Evolutionary conservation across 2,113 vertebrate genomes (phyloP).

Genomic region (Notothenia coriiceps): DNA sequence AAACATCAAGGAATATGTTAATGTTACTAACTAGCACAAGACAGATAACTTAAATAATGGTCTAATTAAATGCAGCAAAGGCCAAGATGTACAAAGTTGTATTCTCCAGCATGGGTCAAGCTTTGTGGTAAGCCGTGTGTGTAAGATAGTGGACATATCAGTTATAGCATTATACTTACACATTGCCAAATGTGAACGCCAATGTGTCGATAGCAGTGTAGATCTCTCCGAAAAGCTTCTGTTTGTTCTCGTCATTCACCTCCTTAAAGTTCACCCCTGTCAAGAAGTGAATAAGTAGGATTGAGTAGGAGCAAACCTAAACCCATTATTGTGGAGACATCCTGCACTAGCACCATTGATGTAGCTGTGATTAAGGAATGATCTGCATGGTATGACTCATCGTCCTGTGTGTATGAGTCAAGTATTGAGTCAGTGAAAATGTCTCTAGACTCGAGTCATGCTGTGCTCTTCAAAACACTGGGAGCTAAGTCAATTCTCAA

Average conservation of each 20-base stretch:
- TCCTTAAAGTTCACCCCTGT: conserved; percentile 96
- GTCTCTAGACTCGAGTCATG: conserved; percentile 47
- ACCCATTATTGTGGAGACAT: conserved; percentile 32
- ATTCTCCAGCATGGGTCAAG: neutral
- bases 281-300: conserved; percentile 38
- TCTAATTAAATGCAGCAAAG: neutral
- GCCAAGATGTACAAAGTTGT: neutral
- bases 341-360: conserved; percentile 25
- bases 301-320: conserved; percentile 30
- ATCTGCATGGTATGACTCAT: conserved; percentile 51
- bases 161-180: conserved; percentile 87
- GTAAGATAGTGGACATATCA: too few relatives aligned
- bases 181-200: conserved; percentile 98
- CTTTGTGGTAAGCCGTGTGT: too few relatives aligned
- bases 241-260: conserved; percentile 95
- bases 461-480: conserved; percentile 12
- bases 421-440: conserved; percentile 23
- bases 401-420: conserved; percentile 48
- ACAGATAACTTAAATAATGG: neutral
- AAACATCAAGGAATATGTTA: neutral
- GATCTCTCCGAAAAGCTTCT: conserved; percentile 91
- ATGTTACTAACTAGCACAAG: too few relatives aligned
- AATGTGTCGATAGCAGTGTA: conserved; percentile 94
- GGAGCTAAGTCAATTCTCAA: neutral
- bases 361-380: conserved; percentile 17